These are phyloP conservation scores for Stichopus horrens DNA, from an alignment of 53 echinoderm and acorn worm genomes.

Conservation along the genomic window DNA sequence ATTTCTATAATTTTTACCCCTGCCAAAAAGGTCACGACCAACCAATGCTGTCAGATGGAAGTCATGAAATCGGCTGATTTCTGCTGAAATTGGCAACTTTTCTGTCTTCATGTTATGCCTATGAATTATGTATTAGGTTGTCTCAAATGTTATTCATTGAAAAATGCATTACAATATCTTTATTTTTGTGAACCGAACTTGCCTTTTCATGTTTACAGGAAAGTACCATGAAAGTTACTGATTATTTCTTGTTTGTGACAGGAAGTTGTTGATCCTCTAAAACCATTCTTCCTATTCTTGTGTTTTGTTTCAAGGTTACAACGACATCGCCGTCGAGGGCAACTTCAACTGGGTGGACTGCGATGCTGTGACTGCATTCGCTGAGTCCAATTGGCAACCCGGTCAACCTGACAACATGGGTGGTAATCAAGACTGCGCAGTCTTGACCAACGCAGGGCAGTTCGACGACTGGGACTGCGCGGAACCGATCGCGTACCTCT, in stretches of 20 bases:
- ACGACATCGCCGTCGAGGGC: constrained; percentile 73
- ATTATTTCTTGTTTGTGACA: no score
- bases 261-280: not conserved
- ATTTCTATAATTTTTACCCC: no score
- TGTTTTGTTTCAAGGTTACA: constrained; percentile 56
- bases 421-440: constrained; percentile 73
- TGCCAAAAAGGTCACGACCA: no score
- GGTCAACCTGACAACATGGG: constrained; percentile 72
- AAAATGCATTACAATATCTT: not conserved
- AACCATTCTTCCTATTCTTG: not conserved
- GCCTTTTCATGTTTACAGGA: not conserved
- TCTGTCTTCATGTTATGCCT: not conserved
- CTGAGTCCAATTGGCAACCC: constrained; percentile 69
- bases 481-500: constrained; percentile 70
- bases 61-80: no score
- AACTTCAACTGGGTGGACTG: constrained; percentile 88
- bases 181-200: not conserved
- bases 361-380: constrained; percentile 55
- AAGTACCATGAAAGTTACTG: no score
- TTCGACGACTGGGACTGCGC: constrained; percentile 78
- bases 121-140: not conserved
- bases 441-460: constrained; percentile 61
- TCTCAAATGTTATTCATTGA: not conserved
- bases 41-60: no score
- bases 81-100: no score